Evolutionary conservation across 2,113 vertebrate species (phyloP).

Genomic region (Oreotragus oreotragus): DNA sequence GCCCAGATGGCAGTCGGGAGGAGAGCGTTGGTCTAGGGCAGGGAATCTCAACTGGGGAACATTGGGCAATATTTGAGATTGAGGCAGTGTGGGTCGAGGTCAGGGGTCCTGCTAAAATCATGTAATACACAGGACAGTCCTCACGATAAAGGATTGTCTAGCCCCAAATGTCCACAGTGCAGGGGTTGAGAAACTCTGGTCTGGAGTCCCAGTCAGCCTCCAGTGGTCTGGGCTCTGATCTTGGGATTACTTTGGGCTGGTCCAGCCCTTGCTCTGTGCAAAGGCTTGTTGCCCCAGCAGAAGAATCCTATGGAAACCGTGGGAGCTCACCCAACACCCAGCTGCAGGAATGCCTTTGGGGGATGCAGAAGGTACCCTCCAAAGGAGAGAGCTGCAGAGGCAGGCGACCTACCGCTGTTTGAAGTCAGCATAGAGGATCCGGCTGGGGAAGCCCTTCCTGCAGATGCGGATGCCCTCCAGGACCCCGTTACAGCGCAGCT

Average conservation of each 20-base stretch:
- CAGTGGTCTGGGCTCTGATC: neutral
- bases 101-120: neutral
- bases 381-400: neutral
- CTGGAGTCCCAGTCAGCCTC: neutral
- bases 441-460: constrained; percentile 93
- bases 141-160: neutral
- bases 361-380: neutral
- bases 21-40: neutral
- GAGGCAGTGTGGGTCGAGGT: neutral
- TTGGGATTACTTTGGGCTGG: neutral
- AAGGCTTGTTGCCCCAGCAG: neutral
- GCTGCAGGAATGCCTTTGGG: neutral
- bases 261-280: neutral
- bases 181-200: neutral
- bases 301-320: neutral
- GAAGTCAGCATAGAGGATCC: constrained; percentile 90
- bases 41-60: neutral
- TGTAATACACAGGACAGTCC: neutral
- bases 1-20: neutral
- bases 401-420: constrained; percentile 84
- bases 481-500: constrained; percentile 90
- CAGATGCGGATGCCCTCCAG: constrained; percentile 92
- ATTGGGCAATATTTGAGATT: neutral
- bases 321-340: neutral
- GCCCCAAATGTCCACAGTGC: neutral